Base-by-base conservation (phyloP, 2,888 invertebrate species). In the Mimas tiliae region DNA sequence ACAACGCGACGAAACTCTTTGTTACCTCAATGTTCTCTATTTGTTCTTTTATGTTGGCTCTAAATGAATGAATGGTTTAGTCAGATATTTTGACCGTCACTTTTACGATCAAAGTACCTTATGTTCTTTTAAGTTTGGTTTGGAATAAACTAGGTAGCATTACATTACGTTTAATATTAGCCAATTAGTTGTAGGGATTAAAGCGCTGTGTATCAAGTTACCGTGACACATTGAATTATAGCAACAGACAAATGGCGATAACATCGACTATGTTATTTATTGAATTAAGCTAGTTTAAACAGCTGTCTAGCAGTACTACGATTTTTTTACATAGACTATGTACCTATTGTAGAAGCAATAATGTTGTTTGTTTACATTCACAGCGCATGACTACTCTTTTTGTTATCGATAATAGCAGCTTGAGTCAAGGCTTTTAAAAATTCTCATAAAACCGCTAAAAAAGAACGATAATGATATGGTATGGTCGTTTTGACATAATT, bases 171-270 rank as follows among this genome's bases (percentile, higher is more conserved):
- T 38, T 6, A 6, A 42, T 16, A 42, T 19, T 38, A 42, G 19
- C 58, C 6, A 42, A 42, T 3, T 58, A 42, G 16, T 19, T 16
- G 19, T 19, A 6, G 19, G 19, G 9, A 19, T n/a, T 12, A 33
- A 1, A n/a, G 1, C 16, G 58, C 42, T 42, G 42, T 9, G 2
- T 19, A 38, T 38, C 42, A 6, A 12, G 38, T 58, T 58, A 58
- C 58, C 58, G 38, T 42, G 38, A 19, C 58, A 58, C 1, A n/a
- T 55, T 42, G 42, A 38, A 19, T 58, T 42, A 58, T 42, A 38
- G 12, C 58, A 42, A 42, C 34, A 3, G 16, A 55, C 9, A 58
- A 58, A 58, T 58, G 38, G 16, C 16, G 38, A 55, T 55, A 38
- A 34, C 16, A 38, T 55, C 38, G 38, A 34, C 16, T 34, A 9